Evolutionary conservation across 2,888 invertebrate species (phyloP), one percentile per base, ranked within the genome.

Genomic region (Aporophyla nigra): DNA sequence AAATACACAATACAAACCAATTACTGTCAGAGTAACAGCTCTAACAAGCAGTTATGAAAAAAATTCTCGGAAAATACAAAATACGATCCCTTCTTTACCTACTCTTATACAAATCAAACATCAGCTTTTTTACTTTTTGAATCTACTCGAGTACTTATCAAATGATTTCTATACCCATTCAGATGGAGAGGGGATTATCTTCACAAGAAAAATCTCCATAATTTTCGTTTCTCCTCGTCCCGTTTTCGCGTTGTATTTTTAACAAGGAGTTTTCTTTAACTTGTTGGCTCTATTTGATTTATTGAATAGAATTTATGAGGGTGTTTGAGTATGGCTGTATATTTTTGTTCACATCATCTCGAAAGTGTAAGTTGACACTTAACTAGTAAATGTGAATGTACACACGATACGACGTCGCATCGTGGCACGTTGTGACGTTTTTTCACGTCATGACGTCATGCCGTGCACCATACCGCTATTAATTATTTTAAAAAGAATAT

Each of bases 91-190:
- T 43, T 16, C 27, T 70, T 24, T 24, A 69, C 53, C 40, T 24
- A 69, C 53, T 24, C 33, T 33, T 49, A 2, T 10, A 58, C 69
- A 79, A 79, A 82, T 83, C 66, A 78, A 82, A 82, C 27, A 77
- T 77, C 79, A 70, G 49, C 69, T 46, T 54, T 82, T 21, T 78
- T n/a, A 54, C 79, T 68, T 51, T 53, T 3, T 7, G 65, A 70
- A 59, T 71, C 68, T 14, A 24, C 21, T 79, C n/a, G 40, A 72
- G 51, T 59, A 66, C 67, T 77, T 78, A 71, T 78, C 79, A 73
- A 83, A 83, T 83, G 66, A 78, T 79, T 67, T 67, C 73, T 54
- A 43, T 78, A 70, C 58, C 62, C 66, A 73, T 73, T 65, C 56
- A 53, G 24, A 19, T 62, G 56, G 40, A 67, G 62, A 67, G 79